Conservation (phyloP, 1,140 invertebrate species). For the Drosophila cardini region DNA sequence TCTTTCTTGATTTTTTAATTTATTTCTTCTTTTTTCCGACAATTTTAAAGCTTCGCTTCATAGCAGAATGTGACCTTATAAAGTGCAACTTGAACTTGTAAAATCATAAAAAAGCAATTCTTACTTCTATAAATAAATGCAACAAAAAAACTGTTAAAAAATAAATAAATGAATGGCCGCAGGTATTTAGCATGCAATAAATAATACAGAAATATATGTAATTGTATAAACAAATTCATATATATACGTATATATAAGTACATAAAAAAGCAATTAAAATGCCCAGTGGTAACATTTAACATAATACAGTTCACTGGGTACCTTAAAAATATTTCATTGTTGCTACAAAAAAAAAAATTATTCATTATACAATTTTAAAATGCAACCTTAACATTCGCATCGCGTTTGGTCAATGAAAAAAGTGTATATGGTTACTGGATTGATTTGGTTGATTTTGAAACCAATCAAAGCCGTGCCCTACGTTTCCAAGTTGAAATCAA, state of each 20-base stretch:
- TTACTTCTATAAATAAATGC: conserved; percentile 35
- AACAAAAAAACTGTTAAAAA: conserved; percentile 17
- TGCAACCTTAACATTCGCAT: conserved; percentile 35
- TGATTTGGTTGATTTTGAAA: conserved; percentile 7
- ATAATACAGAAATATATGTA: conserved; percentile 13
- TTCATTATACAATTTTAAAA: conserved; percentile 31
- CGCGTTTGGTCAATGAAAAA: not conserved
- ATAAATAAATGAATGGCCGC: conserved; percentile 10
- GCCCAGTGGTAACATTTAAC: conserved; percentile 28
- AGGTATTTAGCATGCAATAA: conserved; percentile 39
- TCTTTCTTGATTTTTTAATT: not conserved
- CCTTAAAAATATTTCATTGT: conserved; percentile 7
- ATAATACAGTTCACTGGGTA: conserved; percentile 25
- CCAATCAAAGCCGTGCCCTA: conserved; percentile 21
- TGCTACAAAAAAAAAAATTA: conserved; percentile 6
- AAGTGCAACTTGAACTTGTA: conserved; percentile 41
- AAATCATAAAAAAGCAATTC: conserved; percentile 18
- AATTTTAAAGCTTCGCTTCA: not conserved
- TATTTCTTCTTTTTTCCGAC: not conserved
- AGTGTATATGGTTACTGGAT: not conserved
- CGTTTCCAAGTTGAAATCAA: not conserved
- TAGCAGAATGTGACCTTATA: conserved; percentile 8
- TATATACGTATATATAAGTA: not conserved
- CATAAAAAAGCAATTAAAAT: conserved; percentile 35
- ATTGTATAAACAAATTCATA: not conserved